phyloP scores from a whole-genome alignment of 2,888 invertebrate genomes.

The Amiota minor region DNA sequence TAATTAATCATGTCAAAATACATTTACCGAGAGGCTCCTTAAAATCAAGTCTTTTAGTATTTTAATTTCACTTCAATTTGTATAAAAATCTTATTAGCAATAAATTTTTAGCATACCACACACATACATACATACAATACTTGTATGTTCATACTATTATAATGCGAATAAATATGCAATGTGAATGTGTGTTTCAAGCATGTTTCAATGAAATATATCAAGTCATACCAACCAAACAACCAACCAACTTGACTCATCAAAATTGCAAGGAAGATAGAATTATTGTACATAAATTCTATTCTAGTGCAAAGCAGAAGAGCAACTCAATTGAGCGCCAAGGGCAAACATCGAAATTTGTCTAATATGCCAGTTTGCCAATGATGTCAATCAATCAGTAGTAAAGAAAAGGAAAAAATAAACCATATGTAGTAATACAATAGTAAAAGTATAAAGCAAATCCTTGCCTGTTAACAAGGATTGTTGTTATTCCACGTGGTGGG shows the following conservation, averaged over 20 bases:
- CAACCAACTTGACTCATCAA: not conserved
- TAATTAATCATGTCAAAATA: conserved; percentile 22
- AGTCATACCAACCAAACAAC: not conserved
- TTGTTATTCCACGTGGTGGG: not conserved
- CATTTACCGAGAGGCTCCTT: not conserved
- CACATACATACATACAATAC: no score
- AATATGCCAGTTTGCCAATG: conserved; percentile 49
- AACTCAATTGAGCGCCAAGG: conserved; percentile 3
- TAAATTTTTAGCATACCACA: not conserved
- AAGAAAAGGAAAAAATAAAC: not conserved
- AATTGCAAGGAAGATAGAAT: not conserved
- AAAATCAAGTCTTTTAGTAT: not conserved
- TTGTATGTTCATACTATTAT: no score
- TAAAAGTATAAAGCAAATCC: not conserved
- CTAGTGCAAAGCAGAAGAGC: not conserved
- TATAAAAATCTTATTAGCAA: not conserved
- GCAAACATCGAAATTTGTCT: conserved; percentile 43
- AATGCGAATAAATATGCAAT: no score
- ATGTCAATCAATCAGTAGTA: conserved; percentile 56
- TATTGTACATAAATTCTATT: no score
- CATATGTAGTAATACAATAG: conserved; percentile 13
- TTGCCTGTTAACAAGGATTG: conserved; percentile 17
- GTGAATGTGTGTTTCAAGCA: conserved; percentile 1
- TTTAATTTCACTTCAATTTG: not conserved
- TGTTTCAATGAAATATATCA: not conserved